phyloP scores from a whole-genome alignment of 2,797 vertebrate genomes.

The Rhodeus uyekii region DNA sequence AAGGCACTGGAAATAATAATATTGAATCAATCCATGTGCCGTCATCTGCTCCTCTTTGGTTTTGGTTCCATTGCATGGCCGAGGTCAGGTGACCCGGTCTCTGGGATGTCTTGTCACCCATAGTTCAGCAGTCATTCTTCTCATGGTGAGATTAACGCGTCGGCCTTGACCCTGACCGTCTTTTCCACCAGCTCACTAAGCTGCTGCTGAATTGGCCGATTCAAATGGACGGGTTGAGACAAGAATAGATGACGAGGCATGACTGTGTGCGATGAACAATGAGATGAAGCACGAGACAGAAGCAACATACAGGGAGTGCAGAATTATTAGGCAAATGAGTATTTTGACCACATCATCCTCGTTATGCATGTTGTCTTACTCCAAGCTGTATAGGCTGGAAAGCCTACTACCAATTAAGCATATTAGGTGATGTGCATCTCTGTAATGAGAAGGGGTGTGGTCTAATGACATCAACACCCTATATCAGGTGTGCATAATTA shows the following conservation, averaged over 20 bases:
- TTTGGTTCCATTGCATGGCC: not conserved
- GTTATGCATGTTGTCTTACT: too few species aligned
- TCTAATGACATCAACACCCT: too few species aligned
- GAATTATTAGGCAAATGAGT: too few species aligned
- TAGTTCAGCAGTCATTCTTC: constrained; percentile 15
- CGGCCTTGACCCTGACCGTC: constrained; percentile 17
- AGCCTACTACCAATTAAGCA: too few species aligned
- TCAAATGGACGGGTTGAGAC: constrained; percentile 2
- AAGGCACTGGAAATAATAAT: not conserved
- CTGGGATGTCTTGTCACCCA: not conserved
- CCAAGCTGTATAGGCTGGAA: too few species aligned
- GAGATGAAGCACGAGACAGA: not conserved
- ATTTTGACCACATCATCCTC: too few species aligned
- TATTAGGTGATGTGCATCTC: too few species aligned
- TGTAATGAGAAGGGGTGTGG: too few species aligned
- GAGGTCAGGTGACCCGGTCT: not conserved
- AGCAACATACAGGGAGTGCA: too few species aligned
- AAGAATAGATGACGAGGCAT: constrained; percentile 3
- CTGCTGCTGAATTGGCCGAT: constrained; percentile 42
- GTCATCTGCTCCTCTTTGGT: not conserved
- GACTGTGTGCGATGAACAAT: not conserved
- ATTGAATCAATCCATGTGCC: not conserved
- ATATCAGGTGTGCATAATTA: too few species aligned
- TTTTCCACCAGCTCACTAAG: constrained; percentile 31
- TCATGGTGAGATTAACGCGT: constrained; percentile 12